phyloP scores from a whole-genome alignment of 2,888 invertebrate species.

The Machimus rusticus region DNA sequence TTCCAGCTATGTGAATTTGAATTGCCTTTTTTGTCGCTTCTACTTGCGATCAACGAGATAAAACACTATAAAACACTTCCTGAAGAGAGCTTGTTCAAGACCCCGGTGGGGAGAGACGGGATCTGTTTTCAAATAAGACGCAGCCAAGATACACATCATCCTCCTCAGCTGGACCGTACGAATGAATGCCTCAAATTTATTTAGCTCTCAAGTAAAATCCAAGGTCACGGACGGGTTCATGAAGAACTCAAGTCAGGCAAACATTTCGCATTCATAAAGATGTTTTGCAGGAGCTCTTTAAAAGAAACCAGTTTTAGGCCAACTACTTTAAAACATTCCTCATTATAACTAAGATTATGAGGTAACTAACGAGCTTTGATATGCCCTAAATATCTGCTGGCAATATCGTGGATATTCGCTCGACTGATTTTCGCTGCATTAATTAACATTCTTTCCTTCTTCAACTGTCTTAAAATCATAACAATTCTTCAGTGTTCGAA shows the following conservation, averaged over 20 bases:
- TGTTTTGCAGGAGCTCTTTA: background rate
- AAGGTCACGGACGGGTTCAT: background rate
- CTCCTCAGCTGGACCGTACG: background rate
- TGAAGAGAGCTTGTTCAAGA: background rate
- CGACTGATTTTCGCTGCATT: background rate
- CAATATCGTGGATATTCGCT: background rate
- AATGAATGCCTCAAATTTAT: background rate
- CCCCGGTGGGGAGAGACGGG: background rate
- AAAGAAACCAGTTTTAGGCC: background rate
- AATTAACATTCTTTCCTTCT: background rate
- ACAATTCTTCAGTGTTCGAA: background rate
- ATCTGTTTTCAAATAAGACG: background rate
- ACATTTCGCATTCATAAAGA: background rate
- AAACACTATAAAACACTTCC: background rate
- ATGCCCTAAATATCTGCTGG: background rate
- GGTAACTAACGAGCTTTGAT: background rate
- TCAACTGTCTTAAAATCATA: background rate
- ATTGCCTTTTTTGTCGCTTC: background rate
- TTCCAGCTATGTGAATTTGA: background rate
- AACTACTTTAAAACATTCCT: background rate
- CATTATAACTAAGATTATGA: background rate
- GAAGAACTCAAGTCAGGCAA: background rate
- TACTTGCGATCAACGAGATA: background rate
- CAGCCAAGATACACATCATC: background rate
- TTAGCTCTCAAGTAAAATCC: background rate